A percentile compares a stretch with the other conserved stretches of the same genome.
Conservation (phyloP, 2,888 invertebrate genomes). For the Psylliodes chrysocephalus region DNA sequence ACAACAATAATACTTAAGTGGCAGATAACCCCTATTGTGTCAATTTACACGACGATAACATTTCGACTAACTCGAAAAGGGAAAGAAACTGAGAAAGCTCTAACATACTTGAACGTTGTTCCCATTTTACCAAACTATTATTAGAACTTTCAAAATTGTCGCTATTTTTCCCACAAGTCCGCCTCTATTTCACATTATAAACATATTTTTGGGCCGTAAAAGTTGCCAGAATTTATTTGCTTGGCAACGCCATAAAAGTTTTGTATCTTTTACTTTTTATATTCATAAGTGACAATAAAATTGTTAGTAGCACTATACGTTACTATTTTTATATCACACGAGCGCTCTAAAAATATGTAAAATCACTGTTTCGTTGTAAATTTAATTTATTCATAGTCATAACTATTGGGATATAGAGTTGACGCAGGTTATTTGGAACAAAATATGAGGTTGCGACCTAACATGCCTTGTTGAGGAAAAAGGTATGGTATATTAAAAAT, state of each 20-base stretch:
- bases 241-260: neutral
- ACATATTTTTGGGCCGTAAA: conserved; percentile 1
- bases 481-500: too few species aligned
- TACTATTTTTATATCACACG: too few species aligned
- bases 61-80: neutral
- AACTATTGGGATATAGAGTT: too few species aligned
- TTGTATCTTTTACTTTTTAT: neutral
- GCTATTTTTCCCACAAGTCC: neutral
- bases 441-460: too few species aligned
- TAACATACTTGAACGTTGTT: neutral
- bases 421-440: too few species aligned
- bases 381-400: too few species aligned
- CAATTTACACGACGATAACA: neutral
- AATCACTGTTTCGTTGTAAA: too few species aligned
- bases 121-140: neutral
- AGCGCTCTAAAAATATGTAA: too few species aligned
- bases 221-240: conserved; percentile 2
- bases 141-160: neutral
- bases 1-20: neutral
- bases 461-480: too few species aligned
- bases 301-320: too few species aligned
- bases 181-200: neutral
- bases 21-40: neutral
- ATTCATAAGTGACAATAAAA: conserved; percentile 1
- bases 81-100: neutral